These are phyloP conservation scores for Mythimna ferrago DNA, from an alignment of 2,888 invertebrate genomes.

Conservation along the genomic window DNA sequence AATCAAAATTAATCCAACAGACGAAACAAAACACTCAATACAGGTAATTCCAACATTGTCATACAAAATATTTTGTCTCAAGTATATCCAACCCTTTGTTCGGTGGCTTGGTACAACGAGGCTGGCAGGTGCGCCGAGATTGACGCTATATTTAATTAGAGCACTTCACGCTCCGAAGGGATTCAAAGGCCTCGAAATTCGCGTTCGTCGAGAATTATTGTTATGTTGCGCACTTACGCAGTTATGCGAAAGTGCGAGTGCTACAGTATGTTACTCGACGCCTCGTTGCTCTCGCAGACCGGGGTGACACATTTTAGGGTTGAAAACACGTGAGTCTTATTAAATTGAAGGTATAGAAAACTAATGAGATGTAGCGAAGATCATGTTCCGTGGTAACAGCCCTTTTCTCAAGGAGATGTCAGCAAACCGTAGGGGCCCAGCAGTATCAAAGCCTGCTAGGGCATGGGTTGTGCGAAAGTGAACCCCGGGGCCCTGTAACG, in stretches of 20 bases:
- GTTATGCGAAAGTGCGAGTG: conserved; percentile 59
- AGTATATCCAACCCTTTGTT: conserved; percentile 57
- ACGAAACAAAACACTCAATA: conserved; percentile 33
- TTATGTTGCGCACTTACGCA: conserved; percentile 64
- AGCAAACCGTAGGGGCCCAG: no score
- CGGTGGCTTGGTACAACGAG: conserved; percentile 48
- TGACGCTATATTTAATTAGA: conserved; percentile 69
- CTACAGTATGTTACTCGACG: conserved; percentile 58
- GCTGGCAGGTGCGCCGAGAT: conserved; percentile 62
- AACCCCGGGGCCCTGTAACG: no score
- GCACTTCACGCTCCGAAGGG: conserved; percentile 62
- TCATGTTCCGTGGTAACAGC: no score
- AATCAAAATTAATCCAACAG: conserved; percentile 14
- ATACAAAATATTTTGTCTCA: conserved; percentile 53
- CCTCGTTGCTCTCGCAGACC: conserved; percentile 47
- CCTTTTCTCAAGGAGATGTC: no score
- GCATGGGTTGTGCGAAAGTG: no score
- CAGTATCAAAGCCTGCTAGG: no score
- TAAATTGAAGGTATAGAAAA: background rate
- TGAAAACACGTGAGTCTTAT: background rate
- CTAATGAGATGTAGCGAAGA: no score
- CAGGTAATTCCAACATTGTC: conserved; percentile 32
- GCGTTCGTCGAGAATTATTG: conserved; percentile 62
- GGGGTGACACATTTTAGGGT: conserved; percentile 18
- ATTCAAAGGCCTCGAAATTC: conserved; percentile 63